phyloP scores from a whole-genome alignment of 1,140 invertebrate genomes.

The Diplogasteroides magnus region DNA sequence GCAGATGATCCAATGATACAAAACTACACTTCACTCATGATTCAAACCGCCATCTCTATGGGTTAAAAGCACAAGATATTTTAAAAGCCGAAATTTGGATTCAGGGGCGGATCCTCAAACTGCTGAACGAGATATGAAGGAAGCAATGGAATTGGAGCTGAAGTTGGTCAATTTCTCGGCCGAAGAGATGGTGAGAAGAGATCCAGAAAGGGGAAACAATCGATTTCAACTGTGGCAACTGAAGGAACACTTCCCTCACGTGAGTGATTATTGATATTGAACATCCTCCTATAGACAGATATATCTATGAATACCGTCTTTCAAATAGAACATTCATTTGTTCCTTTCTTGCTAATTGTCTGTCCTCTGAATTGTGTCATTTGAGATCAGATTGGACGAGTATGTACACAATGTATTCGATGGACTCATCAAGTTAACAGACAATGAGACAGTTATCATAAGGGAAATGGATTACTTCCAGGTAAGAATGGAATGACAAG shows the following conservation, averaged over 20 bases:
- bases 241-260: conserved; percentile 36
- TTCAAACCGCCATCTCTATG: conserved; percentile 75
- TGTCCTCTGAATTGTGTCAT: too few species aligned
- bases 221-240: conserved; percentile 37
- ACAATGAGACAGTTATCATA: conserved; percentile 44
- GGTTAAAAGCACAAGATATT: too few species aligned
- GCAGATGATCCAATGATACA: conserved; percentile 56
- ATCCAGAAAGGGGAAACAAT: conserved; percentile 45
- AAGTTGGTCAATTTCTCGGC: conserved; percentile 70
- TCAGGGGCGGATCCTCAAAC: conserved; percentile 63
- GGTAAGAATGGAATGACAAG: conserved; percentile 41
- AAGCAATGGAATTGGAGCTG: conserved; percentile 84
- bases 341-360: too few species aligned
- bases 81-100: conserved; percentile 13
- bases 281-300: background rate
- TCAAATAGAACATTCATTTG: background rate
- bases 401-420: conserved; percentile 40
- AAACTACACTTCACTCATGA: conserved; percentile 61
- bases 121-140: conserved; percentile 71
- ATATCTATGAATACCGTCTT: background rate
- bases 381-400: conserved; percentile 42
- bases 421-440: conserved; percentile 32
- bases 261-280: conserved; percentile 17
- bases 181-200: conserved; percentile 42
- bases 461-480: conserved; percentile 43